Evolutionary conservation across 2,888 invertebrate species (phyloP), one percentile per base, ranked within the genome.

Genomic region (Amiota mariae): DNA sequence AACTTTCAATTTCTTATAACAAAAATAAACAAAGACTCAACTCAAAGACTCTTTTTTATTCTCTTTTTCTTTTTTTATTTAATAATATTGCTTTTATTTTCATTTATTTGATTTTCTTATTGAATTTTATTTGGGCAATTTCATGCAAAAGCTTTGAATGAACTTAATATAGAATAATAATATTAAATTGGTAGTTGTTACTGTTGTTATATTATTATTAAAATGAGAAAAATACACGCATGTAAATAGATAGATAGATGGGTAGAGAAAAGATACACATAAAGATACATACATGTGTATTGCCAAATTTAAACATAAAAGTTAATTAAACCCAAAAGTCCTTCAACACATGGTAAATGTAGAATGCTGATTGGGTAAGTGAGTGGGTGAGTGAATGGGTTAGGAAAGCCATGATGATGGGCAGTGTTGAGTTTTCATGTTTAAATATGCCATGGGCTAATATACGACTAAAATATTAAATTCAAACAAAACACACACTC

Each of bases 221-320:
- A 36, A 36, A 36, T 36, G 36, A 36, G 36, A 36, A 0, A 36
- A 36, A 36, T 6, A 36, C 36, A 36, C 36, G 3, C 36, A 36
- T 36, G 36, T 36, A 6, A 36, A 36, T 36, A 36, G 36, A 36
- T 36, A 70, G 13, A 57, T 61, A 3, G 12, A 3, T 11, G 11
- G 9, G 1, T 4, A 8, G 11, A 36, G 2, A 24, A 1, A 24
- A 3, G 24, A 24, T 24, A 24, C 1, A 24, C 24, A 2, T 3
- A 24, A 2, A 36, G 36, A 36, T 36, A 36, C 6, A 36, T 6
- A 6, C 36, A 36, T 36, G 36, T 36, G 36, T 36, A 13, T 51
- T 2, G 51, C 36, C 82, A 81, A 83, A 83, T 81, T 77, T 80
- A 85, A 86, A 86, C 83, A 83, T 86, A 82, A 83, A 83, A 86